phyloP scores from a whole-genome alignment of 2,888 invertebrate species.

The Aspidiotus rigidus region DNA sequence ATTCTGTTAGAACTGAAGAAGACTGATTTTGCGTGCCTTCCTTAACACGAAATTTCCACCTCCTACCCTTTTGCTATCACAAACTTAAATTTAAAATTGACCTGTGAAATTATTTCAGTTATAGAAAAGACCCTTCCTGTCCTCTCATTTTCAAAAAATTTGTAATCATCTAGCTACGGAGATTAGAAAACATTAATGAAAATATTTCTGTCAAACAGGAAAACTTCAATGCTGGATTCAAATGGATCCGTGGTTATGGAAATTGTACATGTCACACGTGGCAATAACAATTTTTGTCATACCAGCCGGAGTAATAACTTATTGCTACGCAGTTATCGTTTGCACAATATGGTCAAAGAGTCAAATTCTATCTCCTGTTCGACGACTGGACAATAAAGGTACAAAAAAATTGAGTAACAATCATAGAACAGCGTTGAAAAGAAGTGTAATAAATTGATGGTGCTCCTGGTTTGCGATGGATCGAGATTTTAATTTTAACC shows the following conservation, averaged over 20 bases:
- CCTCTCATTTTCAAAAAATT: neutral
- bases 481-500: too few species aligned
- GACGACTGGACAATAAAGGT: slow-evolving; percentile 29
- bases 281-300: slow-evolving; percentile 47
- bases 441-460: too few species aligned
- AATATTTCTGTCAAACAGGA: slow-evolving; percentile 20
- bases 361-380: slow-evolving; percentile 44
- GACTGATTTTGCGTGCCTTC: neutral
- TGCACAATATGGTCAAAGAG: slow-evolving; percentile 49
- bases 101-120: neutral
- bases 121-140: too few species aligned
- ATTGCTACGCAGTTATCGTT: slow-evolving; percentile 49
- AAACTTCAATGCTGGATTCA: slow-evolving; percentile 46
- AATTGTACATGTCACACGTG: slow-evolving; percentile 47
- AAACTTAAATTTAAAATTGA: too few species aligned
- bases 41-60: neutral
- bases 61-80: neutral
- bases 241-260: slow-evolving; percentile 45
- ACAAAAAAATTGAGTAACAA: neutral
- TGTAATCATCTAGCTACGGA: neutral
- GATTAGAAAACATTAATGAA: neutral
- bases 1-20: too few species aligned
- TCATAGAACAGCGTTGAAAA: too few species aligned
- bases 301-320: slow-evolving; percentile 48
- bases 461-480: too few species aligned